Conservation (phyloP, 2,888 invertebrate species). For the Nineta flava region DNA sequence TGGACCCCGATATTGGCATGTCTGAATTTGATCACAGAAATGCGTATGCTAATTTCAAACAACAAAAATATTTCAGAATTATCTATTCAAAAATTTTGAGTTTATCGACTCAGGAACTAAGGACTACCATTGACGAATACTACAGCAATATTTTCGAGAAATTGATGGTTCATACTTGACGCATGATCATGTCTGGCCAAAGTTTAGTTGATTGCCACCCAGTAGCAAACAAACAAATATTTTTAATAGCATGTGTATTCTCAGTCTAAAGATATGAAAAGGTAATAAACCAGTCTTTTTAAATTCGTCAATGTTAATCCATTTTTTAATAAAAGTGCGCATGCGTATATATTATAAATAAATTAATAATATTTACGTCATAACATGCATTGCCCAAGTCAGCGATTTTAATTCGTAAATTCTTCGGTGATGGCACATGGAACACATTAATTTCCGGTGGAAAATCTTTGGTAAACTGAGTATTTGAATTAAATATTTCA, state of each 20-base stretch:
- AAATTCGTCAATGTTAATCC: too few species aligned
- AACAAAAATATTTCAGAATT: background rate
- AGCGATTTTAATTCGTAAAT: constrained; percentile 62
- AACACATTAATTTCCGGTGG: constrained; percentile 4
- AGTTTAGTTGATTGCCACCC: too few species aligned
- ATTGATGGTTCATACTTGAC: too few species aligned
- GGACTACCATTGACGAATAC: background rate
- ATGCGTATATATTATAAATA: too few species aligned
- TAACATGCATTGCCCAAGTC: constrained; percentile 78
- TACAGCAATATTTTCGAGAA: too few species aligned
- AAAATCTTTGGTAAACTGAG: background rate
- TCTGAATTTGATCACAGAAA: constrained; percentile 74
- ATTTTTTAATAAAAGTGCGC: too few species aligned
- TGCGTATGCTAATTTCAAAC: constrained; percentile 41
- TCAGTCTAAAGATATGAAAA: too few species aligned
- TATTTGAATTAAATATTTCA: background rate
- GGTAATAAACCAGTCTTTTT: too few species aligned
- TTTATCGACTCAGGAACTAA: background rate
- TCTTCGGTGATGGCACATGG: constrained; percentile 17
- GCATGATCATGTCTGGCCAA: too few species aligned
- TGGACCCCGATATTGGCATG: constrained; percentile 63
- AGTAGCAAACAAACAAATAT: too few species aligned
- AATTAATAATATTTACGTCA: constrained; percentile 30
- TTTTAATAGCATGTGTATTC: too few species aligned
- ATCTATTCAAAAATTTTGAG: too few species aligned